phyloP scores from a whole-genome alignment of 1,140 invertebrate species.

The Argopecten irradians region DNA sequence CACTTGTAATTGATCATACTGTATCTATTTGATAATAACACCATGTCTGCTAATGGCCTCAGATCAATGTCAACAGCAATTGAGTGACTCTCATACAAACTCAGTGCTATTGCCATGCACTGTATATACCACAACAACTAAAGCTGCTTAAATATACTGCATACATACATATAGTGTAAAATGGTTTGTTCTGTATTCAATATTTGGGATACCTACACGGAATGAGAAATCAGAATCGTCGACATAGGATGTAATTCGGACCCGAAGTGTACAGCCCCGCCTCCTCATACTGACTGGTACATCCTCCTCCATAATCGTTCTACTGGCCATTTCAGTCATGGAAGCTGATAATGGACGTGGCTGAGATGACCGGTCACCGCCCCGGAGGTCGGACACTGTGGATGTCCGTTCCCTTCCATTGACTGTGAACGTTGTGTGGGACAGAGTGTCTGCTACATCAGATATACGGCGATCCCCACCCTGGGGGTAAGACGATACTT shows the following conservation, averaged over 20 bases:
- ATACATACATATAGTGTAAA: neutral
- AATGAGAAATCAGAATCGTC: neutral
- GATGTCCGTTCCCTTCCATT: neutral
- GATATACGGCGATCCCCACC: neutral
- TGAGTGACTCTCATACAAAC: too few relatives aligned
- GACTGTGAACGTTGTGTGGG: neutral
- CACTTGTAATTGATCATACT: too few relatives aligned
- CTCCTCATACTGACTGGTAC: slow-evolving; percentile 77
- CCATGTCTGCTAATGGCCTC: too few relatives aligned
- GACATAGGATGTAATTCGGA: slow-evolving; percentile 70
- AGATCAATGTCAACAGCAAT: too few relatives aligned
- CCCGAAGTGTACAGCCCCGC: slow-evolving; percentile 76
- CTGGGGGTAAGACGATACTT: neutral
- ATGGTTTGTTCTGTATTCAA: too few relatives aligned
- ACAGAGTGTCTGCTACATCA: neutral
- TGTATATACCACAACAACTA: too few relatives aligned
- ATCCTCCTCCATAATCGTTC: slow-evolving; percentile 71
- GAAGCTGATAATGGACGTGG: neutral
- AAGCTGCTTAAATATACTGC: neutral
- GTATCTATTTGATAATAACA: too few relatives aligned
- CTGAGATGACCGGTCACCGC: neutral
- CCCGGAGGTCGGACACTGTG: neutral
- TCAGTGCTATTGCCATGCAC: too few relatives aligned
- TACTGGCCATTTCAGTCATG: neutral
- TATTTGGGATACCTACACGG: neutral